Evolutionary conservation across 2,113 vertebrate genomes (phyloP), one percentile per base, ranked within the genome.

Genomic region (Rhinopomastus cyanomelas): DNA sequence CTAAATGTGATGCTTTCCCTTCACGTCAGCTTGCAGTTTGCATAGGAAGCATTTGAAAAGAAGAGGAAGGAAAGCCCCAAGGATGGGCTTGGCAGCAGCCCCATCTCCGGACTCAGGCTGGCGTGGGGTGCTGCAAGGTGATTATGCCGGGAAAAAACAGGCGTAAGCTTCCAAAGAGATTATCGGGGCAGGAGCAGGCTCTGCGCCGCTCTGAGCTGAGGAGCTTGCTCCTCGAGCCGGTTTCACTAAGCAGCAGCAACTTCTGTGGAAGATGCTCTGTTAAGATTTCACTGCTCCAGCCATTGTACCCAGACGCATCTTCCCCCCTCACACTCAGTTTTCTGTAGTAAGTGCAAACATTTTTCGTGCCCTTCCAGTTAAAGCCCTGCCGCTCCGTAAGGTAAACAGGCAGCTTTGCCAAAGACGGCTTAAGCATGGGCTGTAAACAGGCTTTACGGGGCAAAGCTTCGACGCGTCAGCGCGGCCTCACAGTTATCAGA

Each of bases 311-410:
- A 80, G 67, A 59, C 62, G 59, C 34, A 27, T 30, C 25, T 59
- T 37, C 39, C 12, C 36, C 20, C 32, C 57, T 46, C 21, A 11
- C 42, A 18, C 11, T 26, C 6, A 4, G 3, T 55, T 85, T 85
- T 76, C 7, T n/a, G 53, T 26, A 10, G 65, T 60, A 69, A 67
- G 59, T 26, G 15, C 80, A 87, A 75, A 89, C 80, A 74, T 67
- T 76, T 85, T 73, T 82, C 39, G 53, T n/a, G 32, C 16, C 88
- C 7, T 46, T 95, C 18, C 79, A 82, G 66, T 74, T 78, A 30
- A 85, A 92, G 69, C 15, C 11, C 51, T 69, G n/a, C 17, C n/a
- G 17, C 13, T 82, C 39, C 15, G 2, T 49, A 79, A 81, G 79
- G 52, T 73, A 73, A 85, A 80, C 16, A 88, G 32, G 20, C n/a